Conservation (phyloP, 2,797 vertebrate genomes). For the Thamnophis elegans region DNA sequence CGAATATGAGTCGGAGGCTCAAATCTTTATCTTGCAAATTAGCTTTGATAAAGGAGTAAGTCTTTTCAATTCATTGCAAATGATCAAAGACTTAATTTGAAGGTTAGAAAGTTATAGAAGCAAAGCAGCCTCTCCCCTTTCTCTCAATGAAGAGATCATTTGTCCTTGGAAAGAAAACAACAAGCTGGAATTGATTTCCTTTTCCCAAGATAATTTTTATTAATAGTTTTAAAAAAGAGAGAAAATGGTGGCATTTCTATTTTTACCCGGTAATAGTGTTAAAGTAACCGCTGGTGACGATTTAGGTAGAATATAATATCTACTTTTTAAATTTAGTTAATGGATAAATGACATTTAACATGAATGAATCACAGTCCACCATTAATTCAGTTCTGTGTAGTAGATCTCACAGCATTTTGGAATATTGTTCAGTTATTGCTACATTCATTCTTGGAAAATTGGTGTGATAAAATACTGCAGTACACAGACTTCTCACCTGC, state of each 20-base stretch:
- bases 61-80: not conserved
- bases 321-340: constrained; percentile 20
- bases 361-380: constrained; percentile 20
- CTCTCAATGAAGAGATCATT: not conserved
- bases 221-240: not conserved
- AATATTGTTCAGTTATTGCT: constrained; percentile 6
- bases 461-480: not conserved
- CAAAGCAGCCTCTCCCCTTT: not conserved
- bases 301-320: constrained; percentile 11
- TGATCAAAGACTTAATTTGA: not conserved
- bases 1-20: not conserved
- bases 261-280: not conserved
- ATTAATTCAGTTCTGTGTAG: constrained; percentile 4
- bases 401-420: not conserved
- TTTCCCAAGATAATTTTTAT: not conserved
- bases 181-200: not conserved
- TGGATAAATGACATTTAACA: constrained; percentile 12
- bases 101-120: not conserved
- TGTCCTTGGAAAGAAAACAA: not conserved
- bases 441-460: not conserved
- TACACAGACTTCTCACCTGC: not conserved
- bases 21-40: not conserved
- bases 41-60: not conserved
- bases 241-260: not conserved
- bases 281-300: constrained; percentile 15